Base-by-base conservation (phyloP, 2,888 invertebrate genomes). In the Acleris literana region DNA sequence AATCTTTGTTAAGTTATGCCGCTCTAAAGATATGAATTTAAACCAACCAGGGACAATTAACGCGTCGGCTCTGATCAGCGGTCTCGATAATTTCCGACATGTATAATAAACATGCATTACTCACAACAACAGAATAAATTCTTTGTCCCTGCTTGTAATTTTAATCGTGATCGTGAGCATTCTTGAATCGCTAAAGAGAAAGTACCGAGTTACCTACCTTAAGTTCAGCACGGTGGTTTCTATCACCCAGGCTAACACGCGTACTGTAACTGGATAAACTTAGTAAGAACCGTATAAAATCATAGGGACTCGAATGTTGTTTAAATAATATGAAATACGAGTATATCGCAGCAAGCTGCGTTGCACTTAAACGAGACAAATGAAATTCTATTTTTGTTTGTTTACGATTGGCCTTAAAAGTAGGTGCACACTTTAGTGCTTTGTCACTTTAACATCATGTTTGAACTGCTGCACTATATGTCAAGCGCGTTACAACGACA, bases 21-120 rank as follows among this genome's bases (percentile, higher is more conserved):
- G 20, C 39, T 9, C 11, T 17, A 18, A 18, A 39, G 25, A 29
- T 39, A 39, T 65, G 51, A 52, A 44, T 61, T 65, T 44, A 25
- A 52, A 39, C 29, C 29, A 61, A 65, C 29, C 25, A 33, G 54
- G 59, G 33, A 65, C 61, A 65, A 65, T 65, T 65, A 65, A 56
- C 68, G 59, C 64, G 59, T 63, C 60, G 60, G 67, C 62, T 68
- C 69, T 75, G 75, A 78, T 75, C 78, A 68, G 74, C 74, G 80
- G 76, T 66, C 70, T 73, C 70, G 75, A 78, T 80, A 80, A 75
- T 70, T 78, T 72, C 49, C 70, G 74, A 66, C 68, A 64, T 73
- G 68, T 63, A 69, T 72, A 74, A 76, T 75, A 75, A 73, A 75
- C 70, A 71, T 69, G 68, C 70, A 69, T 71, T 69, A 66, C 67